Base-by-base conservation (phyloP, 2,113 vertebrate species). In the Polypterus bichir region DNA sequence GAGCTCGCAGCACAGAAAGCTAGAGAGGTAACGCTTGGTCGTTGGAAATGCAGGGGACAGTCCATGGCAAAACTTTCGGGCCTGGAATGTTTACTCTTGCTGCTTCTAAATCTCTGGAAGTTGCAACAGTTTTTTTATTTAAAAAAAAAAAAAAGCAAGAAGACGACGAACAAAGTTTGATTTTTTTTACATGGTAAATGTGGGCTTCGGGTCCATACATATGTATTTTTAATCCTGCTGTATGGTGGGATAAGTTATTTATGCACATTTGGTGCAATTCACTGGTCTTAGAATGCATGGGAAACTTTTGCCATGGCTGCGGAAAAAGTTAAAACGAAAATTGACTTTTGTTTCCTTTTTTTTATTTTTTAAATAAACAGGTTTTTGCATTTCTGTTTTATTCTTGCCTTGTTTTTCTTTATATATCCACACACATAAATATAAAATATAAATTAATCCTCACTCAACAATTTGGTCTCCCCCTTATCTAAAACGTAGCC, bases 21-120 rank as follows among this genome's bases (percentile, higher is more conserved):
- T 77, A 92, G 96, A 93, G 96, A 99, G 96, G 96, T 99, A 97
- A 98, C 94, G 91, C 94, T 97, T 87, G 90, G 91, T 97, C 93
- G 94, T 97, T 97, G 89, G 93, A 91, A 92, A 94, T 81, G 82
- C 89, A 92, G 85, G 88, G 72, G 88, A 86, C 86, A 89, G 88
- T 89, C 89, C 89, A 89, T 91, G 89, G 91, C 83, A 91, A 86
- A 91, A 87, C 83, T 88, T 86, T 92, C 86, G 87, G 81, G 86
- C 79, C 83, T 44, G 71, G 79, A 77, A 1, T 10, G 2, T 62
- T 7, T 61, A 9, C 51, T 7, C 44, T 51, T 9, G 10, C 54
- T 52, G 4, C 46, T 4, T 56, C 54, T 9, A 57, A 62, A 47
- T 54, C 9, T 46, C 56, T 7, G 49, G 45, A 44, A 45, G 48